A percentile compares a stretch with the other conserved stretches of the same genome.
These are phyloP conservation scores for Picathartes gymnocephalus DNA, from an alignment of 2,113 vertebrate species.

Conservation along the genomic window DNA sequence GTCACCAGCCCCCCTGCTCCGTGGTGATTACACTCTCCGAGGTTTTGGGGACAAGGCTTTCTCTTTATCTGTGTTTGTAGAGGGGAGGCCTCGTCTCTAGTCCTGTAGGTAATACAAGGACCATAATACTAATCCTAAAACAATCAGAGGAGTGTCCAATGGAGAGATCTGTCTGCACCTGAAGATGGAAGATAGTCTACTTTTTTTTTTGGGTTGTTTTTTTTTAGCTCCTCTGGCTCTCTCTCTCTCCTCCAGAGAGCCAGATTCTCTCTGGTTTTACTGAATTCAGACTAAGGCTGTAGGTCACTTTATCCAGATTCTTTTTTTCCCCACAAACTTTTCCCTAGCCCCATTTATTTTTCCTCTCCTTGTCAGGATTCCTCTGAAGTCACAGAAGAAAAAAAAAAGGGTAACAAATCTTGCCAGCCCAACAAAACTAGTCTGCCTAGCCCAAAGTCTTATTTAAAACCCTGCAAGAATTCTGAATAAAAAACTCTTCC, in stretches of 20 bases:
- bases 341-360: neutral
- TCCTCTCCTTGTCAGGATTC: neutral
- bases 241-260: too few species aligned
- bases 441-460: neutral
- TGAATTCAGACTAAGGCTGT: neutral
- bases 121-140: constrained; percentile 55
- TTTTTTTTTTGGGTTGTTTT: neutral
- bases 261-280: neutral
- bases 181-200: neutral
- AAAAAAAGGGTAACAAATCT: neutral
- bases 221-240: neutral
- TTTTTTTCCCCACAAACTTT: neutral
- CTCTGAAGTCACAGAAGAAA: neutral
- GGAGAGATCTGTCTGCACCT: constrained; percentile 21
- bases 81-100: constrained; percentile 12
- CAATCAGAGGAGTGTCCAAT: neutral
- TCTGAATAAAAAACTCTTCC: neutral
- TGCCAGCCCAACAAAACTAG: neutral
- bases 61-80: constrained; percentile 27
- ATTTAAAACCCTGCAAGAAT: neutral
- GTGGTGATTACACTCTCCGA: neutral
- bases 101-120: constrained; percentile 33
- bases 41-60: constrained; percentile 35
- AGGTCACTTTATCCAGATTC: neutral
- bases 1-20: neutral